Evolutionary conservation across 2,888 invertebrate genomes (phyloP), one percentile per base, ranked within the genome.

Genomic region (Melieria picta): DNA sequence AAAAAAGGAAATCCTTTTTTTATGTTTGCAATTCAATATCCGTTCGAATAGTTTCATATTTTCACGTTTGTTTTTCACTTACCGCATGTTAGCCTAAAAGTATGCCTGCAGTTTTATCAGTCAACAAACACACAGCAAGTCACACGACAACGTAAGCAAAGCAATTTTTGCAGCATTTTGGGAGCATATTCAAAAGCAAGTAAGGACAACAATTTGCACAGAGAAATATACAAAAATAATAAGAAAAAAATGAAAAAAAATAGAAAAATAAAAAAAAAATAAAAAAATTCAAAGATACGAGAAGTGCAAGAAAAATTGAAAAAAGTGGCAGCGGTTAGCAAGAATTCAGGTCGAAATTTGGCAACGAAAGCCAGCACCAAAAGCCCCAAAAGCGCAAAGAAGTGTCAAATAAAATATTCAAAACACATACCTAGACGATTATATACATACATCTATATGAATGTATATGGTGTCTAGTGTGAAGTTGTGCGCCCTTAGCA

Each of bases 131-230:
- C 7, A 48, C 11, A 48, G 30, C 30, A 63, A 1, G 2, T 3
- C 43, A 4, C 60, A 60, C 45, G 6, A 7, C 4, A 45, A 16
- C 9, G 43, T 5, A 7, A 9, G 42, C 9, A 16, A 45, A 13
- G 13, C 45, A 13, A 58, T 30, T 5, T 58, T 7, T 58, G 42
- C 58, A 11, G 52, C 45, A 55, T 43, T 55, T 7, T n/a, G 47
- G 7, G 43, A 4, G 9, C 13, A n/a, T 10, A 47, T 47, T 9
- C 10, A n/a, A 43, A 13, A 13, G 52, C n/a, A 55, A 7, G n/a
- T 52, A 42, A 52, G 46, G 50, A 52, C 64, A 64, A 50, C 43
- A 52, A 52, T 43, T 65, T 43, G 43, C 52, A 16, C 52, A 65
- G 45, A 65, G 13, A 55, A 55, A 55, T 16, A 13, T 55, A 55